Percentiles rank a stretch among this genome's conserved stretches.
Conservation (phyloP, 1,140 invertebrate species). For the Macrosteles quadrilineatus region DNA sequence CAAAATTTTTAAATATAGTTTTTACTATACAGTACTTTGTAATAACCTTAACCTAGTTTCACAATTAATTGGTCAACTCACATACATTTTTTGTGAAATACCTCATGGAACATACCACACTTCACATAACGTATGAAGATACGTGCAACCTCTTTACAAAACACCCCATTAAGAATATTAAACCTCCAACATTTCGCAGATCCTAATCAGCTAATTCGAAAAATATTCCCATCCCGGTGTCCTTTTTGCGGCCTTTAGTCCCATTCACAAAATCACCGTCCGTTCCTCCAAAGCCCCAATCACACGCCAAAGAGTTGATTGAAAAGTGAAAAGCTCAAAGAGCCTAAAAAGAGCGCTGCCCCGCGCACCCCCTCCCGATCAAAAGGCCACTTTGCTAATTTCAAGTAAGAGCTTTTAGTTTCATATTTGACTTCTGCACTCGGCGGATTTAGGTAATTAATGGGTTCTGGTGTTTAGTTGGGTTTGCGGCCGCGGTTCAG, state of each 20-base stretch:
- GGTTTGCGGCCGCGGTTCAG: neutral
- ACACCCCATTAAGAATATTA: constrained; percentile 24
- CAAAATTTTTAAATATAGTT: too few species aligned
- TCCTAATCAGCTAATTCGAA: constrained; percentile 21
- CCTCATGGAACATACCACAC: too few species aligned
- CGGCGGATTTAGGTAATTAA: neutral
- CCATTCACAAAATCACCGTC: constrained; percentile 20
- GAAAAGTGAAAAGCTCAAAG: constrained; percentile 24
- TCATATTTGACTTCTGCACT: constrained; percentile 23
- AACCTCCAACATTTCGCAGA: constrained; percentile 11
- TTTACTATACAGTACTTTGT: too few species aligned
- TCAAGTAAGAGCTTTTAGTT: constrained; percentile 19
- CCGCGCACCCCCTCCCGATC: neutral
- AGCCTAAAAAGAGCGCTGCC: neutral
- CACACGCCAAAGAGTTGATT: constrained; percentile 18
- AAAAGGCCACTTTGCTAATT: constrained; percentile 14
- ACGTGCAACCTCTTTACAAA: too few species aligned
- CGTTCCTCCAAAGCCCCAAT: neutral
- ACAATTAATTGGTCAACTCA: too few species aligned
- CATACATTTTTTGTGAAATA: too few species aligned
- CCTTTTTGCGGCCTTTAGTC: constrained; percentile 11
- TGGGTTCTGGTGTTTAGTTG: neutral
- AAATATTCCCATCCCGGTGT: constrained; percentile 19
- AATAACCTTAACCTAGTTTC: too few species aligned
- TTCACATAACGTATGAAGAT: too few species aligned